phyloP scores from a whole-genome alignment of 2,113 vertebrate genomes.

The Leucosticte australis region DNA sequence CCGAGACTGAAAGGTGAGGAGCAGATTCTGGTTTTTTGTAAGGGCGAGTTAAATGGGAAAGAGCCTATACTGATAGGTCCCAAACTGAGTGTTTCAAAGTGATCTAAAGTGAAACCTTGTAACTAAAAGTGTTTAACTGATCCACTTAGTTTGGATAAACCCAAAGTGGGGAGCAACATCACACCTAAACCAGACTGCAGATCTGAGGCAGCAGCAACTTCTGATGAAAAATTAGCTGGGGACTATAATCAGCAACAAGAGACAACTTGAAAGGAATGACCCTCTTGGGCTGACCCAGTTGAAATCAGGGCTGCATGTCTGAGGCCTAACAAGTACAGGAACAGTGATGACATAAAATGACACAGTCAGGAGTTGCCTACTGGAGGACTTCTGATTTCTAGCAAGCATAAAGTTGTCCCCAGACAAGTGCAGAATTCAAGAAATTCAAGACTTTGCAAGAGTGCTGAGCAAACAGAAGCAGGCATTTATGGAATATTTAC shows the following conservation, averaged over 20 bases:
- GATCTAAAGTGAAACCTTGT: not conserved
- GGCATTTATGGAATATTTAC: not conserved
- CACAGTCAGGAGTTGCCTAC: not conserved
- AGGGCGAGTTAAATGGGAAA: not conserved
- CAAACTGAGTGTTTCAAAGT: not conserved
- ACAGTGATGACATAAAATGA: not conserved
- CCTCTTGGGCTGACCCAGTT: not conserved
- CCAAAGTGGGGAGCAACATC: not conserved
- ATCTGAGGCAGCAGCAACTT: not conserved
- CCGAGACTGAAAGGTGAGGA: not conserved
- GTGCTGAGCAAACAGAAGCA: not conserved
- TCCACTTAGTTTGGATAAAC: not conserved
- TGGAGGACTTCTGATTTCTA: not conserved
- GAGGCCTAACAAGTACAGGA: not conserved
- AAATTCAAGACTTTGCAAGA: not conserved
- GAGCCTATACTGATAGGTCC: not conserved
- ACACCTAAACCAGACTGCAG: not conserved
- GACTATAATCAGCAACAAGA: not conserved
- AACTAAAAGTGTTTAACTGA: not conserved
- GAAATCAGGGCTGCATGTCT: not conserved
- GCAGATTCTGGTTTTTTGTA: not conserved
- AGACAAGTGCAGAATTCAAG: not conserved
- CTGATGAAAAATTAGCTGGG: not conserved
- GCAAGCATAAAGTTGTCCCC: not conserved
- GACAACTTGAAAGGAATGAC: not conserved